A percentile compares a stretch with the other conserved stretches of the same genome.
These are phyloP conservation scores for Trinorchestia longiramus DNA, from an alignment of 1,140 invertebrate species.

Conservation along the genomic window DNA sequence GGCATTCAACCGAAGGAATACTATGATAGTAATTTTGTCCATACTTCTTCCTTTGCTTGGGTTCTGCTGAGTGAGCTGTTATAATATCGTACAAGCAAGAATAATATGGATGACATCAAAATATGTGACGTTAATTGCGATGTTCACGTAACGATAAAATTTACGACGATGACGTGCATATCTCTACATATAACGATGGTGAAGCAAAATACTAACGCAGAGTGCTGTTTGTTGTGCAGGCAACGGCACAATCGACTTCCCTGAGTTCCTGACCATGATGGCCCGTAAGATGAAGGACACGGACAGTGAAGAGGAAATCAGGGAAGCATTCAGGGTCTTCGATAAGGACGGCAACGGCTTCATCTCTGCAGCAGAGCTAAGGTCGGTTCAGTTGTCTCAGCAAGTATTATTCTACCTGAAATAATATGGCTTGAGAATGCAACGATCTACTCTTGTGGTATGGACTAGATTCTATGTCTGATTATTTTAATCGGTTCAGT, in stretches of 20 bases:
- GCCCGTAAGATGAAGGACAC: conserved; percentile 72
- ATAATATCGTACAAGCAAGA: too few species aligned
- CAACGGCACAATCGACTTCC: conserved; percentile 73
- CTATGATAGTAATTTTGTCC: too few species aligned
- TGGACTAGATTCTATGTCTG: neutral
- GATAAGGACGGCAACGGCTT: conserved; percentile 76
- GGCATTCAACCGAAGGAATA: too few species aligned
- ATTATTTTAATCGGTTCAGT: neutral
- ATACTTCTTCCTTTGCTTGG: too few species aligned
- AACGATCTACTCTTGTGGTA: too few species aligned
- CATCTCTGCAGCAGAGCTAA: conserved; percentile 75
- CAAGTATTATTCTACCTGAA: neutral
- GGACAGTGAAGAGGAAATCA: conserved; percentile 71
- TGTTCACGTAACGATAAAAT: too few species aligned
- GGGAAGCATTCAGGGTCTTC: conserved; percentile 72
- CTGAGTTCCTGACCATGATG: conserved; percentile 76
- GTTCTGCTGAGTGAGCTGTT: too few species aligned
- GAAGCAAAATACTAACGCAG: neutral
- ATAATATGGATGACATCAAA: too few species aligned
- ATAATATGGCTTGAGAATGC: neutral
- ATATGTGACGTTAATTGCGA: too few species aligned
- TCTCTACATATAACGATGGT: neutral
- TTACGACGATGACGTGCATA: neutral
- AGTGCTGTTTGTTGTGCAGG: conserved; percentile 64
- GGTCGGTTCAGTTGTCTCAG: conserved; percentile 60